Base-by-base conservation (phyloP, 2,888 invertebrate genomes). In the Rhorus exstirpatorius region DNA sequence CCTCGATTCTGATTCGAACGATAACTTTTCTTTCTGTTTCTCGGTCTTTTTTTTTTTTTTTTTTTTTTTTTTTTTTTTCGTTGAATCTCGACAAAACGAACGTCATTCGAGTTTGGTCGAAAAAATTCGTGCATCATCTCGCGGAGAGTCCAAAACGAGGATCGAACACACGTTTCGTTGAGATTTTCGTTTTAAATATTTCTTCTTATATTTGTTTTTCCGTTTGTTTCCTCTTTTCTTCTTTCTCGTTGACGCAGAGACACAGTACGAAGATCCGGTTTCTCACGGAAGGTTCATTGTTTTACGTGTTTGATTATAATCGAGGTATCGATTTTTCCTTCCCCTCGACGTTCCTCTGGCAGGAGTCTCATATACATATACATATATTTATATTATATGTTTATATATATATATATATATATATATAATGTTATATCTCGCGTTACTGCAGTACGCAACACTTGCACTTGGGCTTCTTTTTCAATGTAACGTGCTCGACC, bases 381-480 rank as follows among this genome's bases (percentile, higher is more conserved):
- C 81, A 78, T 84, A 80, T 80, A 68, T 75, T 81, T 83, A 83
- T 79, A 83, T 75, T 67, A 55, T 44, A 46, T 55, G n/a, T 74
- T 17, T 51, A 12, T 44, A 63, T 61, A 77, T 76, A 24, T 83
- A 58, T 78, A 44, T 74, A 58, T 76, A 51, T 41, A 75, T 79
- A 63, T 61, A 60, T 41, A 53, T 70, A 51, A 60, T 77, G 46
- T 72, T 65, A 44, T 70, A 75, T 61, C 41, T 79, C 84, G 80
- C 86, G 87, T 95, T 97, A 98, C 96, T 98, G 97, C 93, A 98
- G 95, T 93, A 97, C 97, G 95, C 98, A 98, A 95, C 98, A 98
- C 93, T 97, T 97, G 96, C 98, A 98, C 94, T 97, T 98, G 94
- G 97, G 97, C 94, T 98, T 98, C 95, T 98, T 98, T 95, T 98